Percentiles rank a stretch among this genome's conserved stretches.
Evolutionary conservation across 2,113 vertebrate genomes (phyloP).

Genomic region (human (Homo sapiens)): GRCh38 chr15:73186501-73187000

Average conservation of each 20-base stretch:
- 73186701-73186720: constrained; percentile 51
- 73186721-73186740: constrained; percentile 17
- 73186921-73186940: neutral
- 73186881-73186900: neutral
- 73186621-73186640: constrained; percentile 77
- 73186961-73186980: neutral
- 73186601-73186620: constrained; percentile 84
- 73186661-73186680: constrained; percentile 79
- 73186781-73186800: neutral
- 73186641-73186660: constrained; percentile 75
- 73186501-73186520: neutral
- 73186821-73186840: neutral
- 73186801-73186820: neutral
- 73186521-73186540: neutral
- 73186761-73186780: rapidly evolving
- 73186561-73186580: neutral
- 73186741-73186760: rapidly evolving
- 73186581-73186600: too few relatives aligned
- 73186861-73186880: neutral
- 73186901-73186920: neutral
- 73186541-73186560: neutral
- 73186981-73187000: neutral
- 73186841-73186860: neutral
- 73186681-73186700: constrained; percentile 69
- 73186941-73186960: neutral